Base-by-base conservation (phyloP, 1,140 invertebrate species). In the Cryptotermes secundus region DNA sequence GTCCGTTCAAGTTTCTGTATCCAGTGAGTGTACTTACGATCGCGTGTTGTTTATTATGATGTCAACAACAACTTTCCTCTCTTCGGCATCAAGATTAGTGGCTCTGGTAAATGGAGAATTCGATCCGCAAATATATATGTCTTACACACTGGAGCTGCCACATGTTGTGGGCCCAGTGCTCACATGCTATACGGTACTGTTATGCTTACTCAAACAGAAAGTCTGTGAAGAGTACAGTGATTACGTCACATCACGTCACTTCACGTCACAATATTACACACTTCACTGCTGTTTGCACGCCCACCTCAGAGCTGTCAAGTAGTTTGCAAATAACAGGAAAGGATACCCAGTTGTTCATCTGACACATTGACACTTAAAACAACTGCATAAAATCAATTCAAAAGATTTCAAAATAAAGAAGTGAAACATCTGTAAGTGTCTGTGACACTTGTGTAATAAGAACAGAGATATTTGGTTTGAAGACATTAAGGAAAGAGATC, bases 11-110 rank as follows among this genome's bases (percentile, higher is more conserved):
- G 26, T 72, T 72, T 72, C 59, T 31, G 26, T 12, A 9, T 72
- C 59, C n/a, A 31, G 4, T 31, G 59, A 72, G 26, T 31, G 59
- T 72, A 72, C 59, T 14, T 31, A 16, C 16, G 59, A 3, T 72
- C 59, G 59, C 59, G n/a, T 72, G 59, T 14, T 6, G 59, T 31
- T 72, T 72, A n/a, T 72, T 72, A 72, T 72, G 59, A 72, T 72
- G 59, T 72, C 59, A n/a, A 72, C 59, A 72, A 31, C 59, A 72
- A 72, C 59, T 72, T 72, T 10, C 59, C 59, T 31, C 59, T 72
- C 59, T 72, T 31, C n/a, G 59, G 59, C 1, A 72, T 72, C 26
- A 72, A 72, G 59, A 72, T 72, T 72, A 72, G 59, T 31, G 26
- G 59, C 59, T 72, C 26, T 7, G 19, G 59, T 72, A 72, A 72